Percentiles rank a stretch among this genome's conserved stretches.
These are phyloP conservation scores for Globicephala melas DNA, from an alignment of 2,113 vertebrate species.

Conservation along the genomic window DNA sequence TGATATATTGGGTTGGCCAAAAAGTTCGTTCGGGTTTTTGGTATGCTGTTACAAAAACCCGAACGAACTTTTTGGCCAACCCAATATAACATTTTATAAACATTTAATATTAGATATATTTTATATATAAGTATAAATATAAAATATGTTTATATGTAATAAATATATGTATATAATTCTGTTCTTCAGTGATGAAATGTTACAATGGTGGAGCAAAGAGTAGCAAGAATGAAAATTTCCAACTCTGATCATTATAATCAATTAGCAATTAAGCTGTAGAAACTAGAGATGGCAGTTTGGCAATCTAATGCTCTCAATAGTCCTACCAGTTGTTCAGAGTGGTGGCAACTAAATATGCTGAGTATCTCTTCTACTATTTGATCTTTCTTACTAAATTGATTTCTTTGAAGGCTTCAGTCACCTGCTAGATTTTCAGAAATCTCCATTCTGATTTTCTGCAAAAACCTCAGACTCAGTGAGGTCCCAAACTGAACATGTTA, in stretches of 20 bases:
- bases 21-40: no score
- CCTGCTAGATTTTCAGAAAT: not conserved
- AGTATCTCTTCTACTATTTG: not conserved
- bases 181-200: not conserved
- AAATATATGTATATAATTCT: conserved; percentile 1
- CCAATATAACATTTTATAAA: not conserved
- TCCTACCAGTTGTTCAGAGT: not conserved
- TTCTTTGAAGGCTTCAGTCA: not conserved
- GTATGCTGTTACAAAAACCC: no score
- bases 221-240: not conserved
- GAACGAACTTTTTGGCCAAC: no score
- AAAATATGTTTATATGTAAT: not conserved
- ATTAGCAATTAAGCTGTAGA: not conserved
- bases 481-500: not conserved
- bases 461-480: not conserved
- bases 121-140: not conserved
- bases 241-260: not conserved
- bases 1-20: not conserved
- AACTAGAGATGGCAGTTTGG: not conserved
- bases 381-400: not conserved
- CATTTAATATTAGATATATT: not conserved
- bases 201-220: not conserved
- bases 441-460: not conserved
- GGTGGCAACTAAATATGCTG: not conserved
- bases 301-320: not conserved